Evolutionary conservation across 2,113 vertebrate genomes (phyloP), one percentile per base, ranked within the genome.

Genomic region (Macroglossus sobrinus): DNA sequence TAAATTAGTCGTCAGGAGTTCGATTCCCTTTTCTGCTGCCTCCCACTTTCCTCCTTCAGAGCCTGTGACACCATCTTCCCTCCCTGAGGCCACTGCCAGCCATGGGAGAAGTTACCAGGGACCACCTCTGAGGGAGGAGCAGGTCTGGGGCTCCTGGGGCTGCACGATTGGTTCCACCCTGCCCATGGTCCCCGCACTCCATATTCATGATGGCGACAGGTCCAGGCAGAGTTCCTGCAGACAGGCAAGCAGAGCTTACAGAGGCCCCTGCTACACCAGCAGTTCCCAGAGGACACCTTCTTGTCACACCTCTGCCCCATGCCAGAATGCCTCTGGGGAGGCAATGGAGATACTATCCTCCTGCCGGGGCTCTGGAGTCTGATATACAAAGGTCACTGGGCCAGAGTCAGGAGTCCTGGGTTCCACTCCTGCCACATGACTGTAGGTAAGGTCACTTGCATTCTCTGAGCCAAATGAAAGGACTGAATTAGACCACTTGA

Each of bases 101-200:
- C 38, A 30, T 19, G 40, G 18, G 59, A 28, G 47, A 40, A 71
- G 47, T 38, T 24, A 47, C 68, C 30, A 43, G 66, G 26, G 59
- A 21, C 12, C 33, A 30, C 6, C 28, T 18, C 30, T 12, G 22
- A 21, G 10, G 33, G 33, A 22, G 28, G 40, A 35, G 55, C 30
- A 57, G 2, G 43, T 26, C 14, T 5, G 12, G 57, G 55, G 28
- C 53, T 2, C 15, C 75, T 12, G 35, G 21, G 19, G 45, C n/a
- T 0, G 43, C 45, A 30, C 3, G 4, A 26, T 38, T 40, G 57
- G 8, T 33, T 40, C 55, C 38, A 6, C 19, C 80, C 57, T 28
- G 53, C 40, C 40, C 33, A 7, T 0, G 2, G 0, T 14, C 8
- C 1, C n/a, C 30, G 7, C 3, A 3, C 7, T 1, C 59, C 26